Percentiles rank a stretch among this genome's conserved stretches.
phyloP scores from a whole-genome alignment of 2,113 vertebrate species.

The Anoplopoma fimbria region DNA sequence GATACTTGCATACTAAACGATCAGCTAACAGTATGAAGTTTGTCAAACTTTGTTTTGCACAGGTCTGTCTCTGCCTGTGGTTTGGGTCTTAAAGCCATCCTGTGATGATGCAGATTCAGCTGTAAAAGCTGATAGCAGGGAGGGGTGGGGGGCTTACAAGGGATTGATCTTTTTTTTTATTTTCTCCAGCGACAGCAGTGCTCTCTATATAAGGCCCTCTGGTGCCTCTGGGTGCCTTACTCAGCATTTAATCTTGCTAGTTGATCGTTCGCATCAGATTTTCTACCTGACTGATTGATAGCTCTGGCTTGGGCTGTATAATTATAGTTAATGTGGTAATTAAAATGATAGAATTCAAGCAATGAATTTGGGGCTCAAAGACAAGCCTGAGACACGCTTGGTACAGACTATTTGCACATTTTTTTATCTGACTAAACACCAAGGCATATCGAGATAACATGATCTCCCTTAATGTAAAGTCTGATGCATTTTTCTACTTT shows the following conservation, averaged over 20 bases:
- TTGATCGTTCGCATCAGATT: constrained; percentile 24
- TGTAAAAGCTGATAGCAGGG: constrained; percentile 45
- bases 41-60: not conserved
- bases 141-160: not conserved
- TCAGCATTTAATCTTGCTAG: constrained; percentile 35
- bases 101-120: constrained; percentile 53
- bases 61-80: constrained; percentile 65
- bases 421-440: not conserved
- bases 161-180: constrained; percentile 47
- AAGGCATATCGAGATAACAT: not conserved
- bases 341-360: not conserved
- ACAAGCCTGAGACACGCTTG: not conserved
- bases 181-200: constrained; percentile 52
- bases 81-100: constrained; percentile 27
- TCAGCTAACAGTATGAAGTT: not conserved
- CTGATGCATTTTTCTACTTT: not conserved
- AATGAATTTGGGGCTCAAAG: not conserved
- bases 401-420: not conserved
- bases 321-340: not conserved
- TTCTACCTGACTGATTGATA: constrained; percentile 4
- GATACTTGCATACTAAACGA: not conserved
- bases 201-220: constrained; percentile 33
- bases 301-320: constrained; percentile 16
- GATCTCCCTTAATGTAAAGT: not conserved
- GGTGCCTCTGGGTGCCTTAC: constrained; percentile 32